These are phyloP conservation scores for Callosobruchus maculatus DNA, from an alignment of 2,888 invertebrate species.

Conservation along the genomic window DNA sequence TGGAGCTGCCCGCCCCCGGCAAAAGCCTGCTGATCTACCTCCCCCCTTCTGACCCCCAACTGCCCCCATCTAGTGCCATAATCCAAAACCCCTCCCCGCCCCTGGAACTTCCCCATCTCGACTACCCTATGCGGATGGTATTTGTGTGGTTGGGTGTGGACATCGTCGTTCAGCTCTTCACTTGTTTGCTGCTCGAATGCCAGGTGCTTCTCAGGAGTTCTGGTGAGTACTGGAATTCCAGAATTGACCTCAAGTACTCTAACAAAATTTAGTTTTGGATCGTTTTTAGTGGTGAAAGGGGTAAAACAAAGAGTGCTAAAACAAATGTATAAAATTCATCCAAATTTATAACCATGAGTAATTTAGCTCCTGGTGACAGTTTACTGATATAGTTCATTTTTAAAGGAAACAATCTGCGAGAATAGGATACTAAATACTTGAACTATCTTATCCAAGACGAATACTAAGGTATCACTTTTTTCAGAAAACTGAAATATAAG, in stretches of 20 bases:
- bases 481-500: no score
- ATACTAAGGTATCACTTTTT: no score
- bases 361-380: neutral
- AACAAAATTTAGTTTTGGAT: no score
- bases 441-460: no score
- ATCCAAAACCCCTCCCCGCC: conserved; percentile 74
- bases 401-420: no score
- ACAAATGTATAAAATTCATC: no score
- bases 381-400: no score
- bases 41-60: conserved; percentile 67
- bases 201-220: conserved; percentile 92
- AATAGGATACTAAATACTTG: no score
- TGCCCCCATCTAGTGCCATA: conserved; percentile 63
- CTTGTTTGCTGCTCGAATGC: conserved; percentile 93
- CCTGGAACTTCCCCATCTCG: conserved; percentile 89
- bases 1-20: conserved; percentile 76
- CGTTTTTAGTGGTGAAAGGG: neutral
- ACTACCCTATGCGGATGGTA: conserved; percentile 85
- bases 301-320: neutral
- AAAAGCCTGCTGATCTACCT: conserved; percentile 77
- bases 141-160: conserved; percentile 89
- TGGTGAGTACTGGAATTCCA: no score
- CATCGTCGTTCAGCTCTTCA: conserved; percentile 87
- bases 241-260: no score
- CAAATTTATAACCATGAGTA: no score